Percentiles rank a stretch among this genome's conserved stretches.
Evolutionary conservation across 2,113 vertebrate genomes (phyloP).

Genomic region (Oreochromis niloticus): DNA sequence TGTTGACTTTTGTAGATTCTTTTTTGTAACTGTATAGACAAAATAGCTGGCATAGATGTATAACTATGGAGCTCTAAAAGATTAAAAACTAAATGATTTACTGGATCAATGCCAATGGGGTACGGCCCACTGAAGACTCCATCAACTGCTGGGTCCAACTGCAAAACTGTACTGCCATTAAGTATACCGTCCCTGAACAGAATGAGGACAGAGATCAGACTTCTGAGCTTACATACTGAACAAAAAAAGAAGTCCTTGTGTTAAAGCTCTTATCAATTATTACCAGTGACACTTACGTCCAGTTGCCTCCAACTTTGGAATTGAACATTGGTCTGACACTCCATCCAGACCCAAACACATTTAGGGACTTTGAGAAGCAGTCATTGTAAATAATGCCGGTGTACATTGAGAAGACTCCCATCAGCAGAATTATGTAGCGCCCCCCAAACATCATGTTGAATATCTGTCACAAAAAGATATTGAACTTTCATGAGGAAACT

Average conservation of each 20-base stretch:
- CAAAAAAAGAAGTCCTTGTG: too few relatives aligned
- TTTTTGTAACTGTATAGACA: not conserved
- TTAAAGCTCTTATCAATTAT: not conserved
- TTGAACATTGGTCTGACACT: conserved; percentile 90
- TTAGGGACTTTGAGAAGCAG: conserved; percentile 96
- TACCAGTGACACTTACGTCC: conserved; percentile 83
- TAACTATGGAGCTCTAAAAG: not conserved
- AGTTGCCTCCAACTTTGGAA: conserved; percentile 69
- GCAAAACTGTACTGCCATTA: conserved; percentile 72
- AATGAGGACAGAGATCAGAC: not conserved
- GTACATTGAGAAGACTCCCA: conserved; percentile 96
- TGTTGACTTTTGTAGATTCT: not conserved
- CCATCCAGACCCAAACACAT: conserved; percentile 93
- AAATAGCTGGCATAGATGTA: not conserved
- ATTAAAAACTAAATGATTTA: conserved; percentile 49
- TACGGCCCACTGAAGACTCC: conserved; percentile 91
- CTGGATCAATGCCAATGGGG: conserved; percentile 96
- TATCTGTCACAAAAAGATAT: conserved; percentile 73
- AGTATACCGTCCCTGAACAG: conserved; percentile 72
- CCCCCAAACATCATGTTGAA: conserved; percentile 93
- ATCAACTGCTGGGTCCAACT: conserved; percentile 81
- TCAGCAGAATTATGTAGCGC: conserved; percentile 94
- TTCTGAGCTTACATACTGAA: not conserved
- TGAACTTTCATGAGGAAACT: not conserved
- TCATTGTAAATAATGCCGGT: conserved; percentile 98